Evolutionary conservation across 2,888 invertebrate species (phyloP), one percentile per base, ranked within the genome.

Genomic region (Bombyx huttoni): DNA sequence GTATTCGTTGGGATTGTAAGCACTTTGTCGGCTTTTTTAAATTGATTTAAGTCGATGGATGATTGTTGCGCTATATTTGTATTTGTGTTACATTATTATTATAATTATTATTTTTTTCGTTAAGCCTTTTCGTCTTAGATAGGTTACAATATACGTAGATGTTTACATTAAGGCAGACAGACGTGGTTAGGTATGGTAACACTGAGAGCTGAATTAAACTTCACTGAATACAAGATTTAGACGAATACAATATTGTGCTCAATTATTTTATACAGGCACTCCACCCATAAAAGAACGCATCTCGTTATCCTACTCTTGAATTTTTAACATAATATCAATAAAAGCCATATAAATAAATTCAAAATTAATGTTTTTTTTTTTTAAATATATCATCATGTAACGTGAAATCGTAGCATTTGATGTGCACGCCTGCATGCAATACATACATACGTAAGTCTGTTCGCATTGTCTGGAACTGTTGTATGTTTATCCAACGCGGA

Each of bases 81-180:
- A n/a, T 73, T 74, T 62, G 65, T 68, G 70, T 72, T 48, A 52
- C 52, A 51, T 53, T 52, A 52, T 47, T 61, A 61, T 59, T 56
- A 61, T 64, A 63, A 53, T 64, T n/a, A n/a, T n/a, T n/a, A n/a
- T n/a, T n/a, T 66, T 67, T 65, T 67, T 64, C 63, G 60, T 68
- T 79, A 81, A 81, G 80, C 82, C 75, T 78, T 74, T 73, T 73
- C 67, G 71, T 82, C 76, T 74, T 86, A 86, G 86, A 81, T 85
- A 86, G 84, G 81, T 73, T 79, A 81, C 71, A 72, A 73, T 79
- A 72, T 75, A 76, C 65, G 70, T 81, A 86, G 85, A 73, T 81
- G 82, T 83, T 80, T 75, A 71, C 72, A 69, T 63, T 79, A 73
- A 79, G 75, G 73, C 75, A 70, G 74, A 68, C 69, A 66, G 74